Evolutionary conservation across 1,140 invertebrate genomes (phyloP), one percentile per base, ranked within the genome.

Genomic region (Rhynchophorus ferrugineus): DNA sequence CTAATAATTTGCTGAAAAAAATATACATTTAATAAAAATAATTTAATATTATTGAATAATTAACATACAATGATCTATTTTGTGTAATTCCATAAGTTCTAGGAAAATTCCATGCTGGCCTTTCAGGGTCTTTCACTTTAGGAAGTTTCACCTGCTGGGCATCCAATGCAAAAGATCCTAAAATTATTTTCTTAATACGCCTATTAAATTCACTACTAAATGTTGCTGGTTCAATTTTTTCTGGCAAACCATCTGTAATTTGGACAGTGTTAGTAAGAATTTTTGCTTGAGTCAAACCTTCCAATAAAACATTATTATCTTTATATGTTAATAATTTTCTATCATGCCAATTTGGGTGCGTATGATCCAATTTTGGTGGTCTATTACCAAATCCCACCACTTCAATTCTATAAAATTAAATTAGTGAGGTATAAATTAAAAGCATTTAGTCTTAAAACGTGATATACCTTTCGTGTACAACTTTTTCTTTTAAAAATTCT

Each of bases 111-210:
- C 74, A 88, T 13, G 79, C 78, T 35, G 85, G 84, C 61, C 83
- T 78, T 22, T 75, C 62, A 5, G 78, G 73, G 64, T 89, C 79
- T 69, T 82, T 82, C 1, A 76, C 71, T 71, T 81, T 85, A 7
- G 87, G 85, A 38, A 93, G 67, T 63, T 82, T 83, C 50, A 82
- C 73, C 67, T 90, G 85, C 61, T 84, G 74, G 24, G 84, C 79
- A 73, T 92, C 88, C 74, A 85, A 88, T 39, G 89, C 69, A 64
- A 83, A 80, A 1, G 87, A 79, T 46, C 78, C 78, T 53, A 81
- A 68, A 45, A 91, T 81, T 8, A 78, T 77, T 61, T 77, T 74
- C 53, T 77, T 75, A 0, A 81, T 69, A 56, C 69, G 71, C 38
- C 73, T 69, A 60, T 81, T 75, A n/a, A 80, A 55, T 19, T 72